Evolutionary conservation across 2,888 invertebrate genomes (phyloP).

Genomic region (Capitulum mitella): DNA sequence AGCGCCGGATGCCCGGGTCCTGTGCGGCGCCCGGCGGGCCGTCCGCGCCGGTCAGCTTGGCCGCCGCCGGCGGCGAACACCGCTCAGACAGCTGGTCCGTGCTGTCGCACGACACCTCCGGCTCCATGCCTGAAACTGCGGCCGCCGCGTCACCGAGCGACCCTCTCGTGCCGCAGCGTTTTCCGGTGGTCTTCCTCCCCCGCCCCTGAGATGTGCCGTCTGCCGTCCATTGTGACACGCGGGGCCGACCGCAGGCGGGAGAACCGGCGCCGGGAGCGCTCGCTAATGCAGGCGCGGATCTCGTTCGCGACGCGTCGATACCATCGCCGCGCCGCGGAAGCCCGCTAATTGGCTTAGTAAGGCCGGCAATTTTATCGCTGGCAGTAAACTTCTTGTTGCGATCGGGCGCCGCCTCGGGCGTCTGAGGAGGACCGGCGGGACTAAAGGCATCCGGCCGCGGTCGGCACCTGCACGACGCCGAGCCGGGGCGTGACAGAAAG

Average conservation of each 20-base stretch:
- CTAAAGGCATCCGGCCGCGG: too few relatives aligned
- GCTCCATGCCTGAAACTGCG: not conserved
- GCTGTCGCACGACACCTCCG: slow-evolving; percentile 14
- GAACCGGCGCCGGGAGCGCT: too few relatives aligned
- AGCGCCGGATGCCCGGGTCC: slow-evolving; percentile 29
- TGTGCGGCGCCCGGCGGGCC: not conserved
- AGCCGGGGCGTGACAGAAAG: too few relatives aligned
- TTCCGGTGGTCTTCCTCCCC: too few relatives aligned
- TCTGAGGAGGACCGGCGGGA: too few relatives aligned
- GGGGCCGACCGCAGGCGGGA: too few relatives aligned
- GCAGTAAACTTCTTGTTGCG: slow-evolving; percentile 15
- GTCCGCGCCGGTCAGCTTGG: not conserved
- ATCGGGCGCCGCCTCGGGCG: not conserved
- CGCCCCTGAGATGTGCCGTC: too few relatives aligned
- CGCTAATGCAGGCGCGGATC: not conserved
- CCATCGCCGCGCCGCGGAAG: slow-evolving; percentile 7
- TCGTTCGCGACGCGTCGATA: not conserved
- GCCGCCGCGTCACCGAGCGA: too few relatives aligned
- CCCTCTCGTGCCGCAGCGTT: too few relatives aligned
- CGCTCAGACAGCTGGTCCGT: not conserved
- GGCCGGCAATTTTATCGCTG: slow-evolving; percentile 10
- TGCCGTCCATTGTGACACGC: too few relatives aligned
- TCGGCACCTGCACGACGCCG: too few relatives aligned
- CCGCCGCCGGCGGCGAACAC: not conserved
- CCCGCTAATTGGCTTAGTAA: slow-evolving; percentile 7